Conservation (phyloP, 2,113 vertebrate species). For the Engystomops pustulosus region DNA sequence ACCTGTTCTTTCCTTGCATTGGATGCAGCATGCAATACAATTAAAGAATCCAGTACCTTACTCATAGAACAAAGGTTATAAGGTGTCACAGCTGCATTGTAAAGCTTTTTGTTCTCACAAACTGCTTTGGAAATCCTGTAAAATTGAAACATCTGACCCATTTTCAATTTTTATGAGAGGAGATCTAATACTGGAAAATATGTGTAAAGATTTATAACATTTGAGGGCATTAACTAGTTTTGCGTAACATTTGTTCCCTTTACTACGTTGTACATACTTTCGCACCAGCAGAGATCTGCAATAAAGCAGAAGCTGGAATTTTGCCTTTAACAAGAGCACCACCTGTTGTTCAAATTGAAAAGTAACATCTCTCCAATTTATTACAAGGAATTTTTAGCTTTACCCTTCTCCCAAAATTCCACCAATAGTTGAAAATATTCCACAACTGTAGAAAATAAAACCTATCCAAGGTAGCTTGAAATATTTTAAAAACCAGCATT, state of each 20-base stretch:
- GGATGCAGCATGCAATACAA: conserved; percentile 13
- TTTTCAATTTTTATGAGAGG: conserved; percentile 70
- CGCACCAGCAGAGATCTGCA: conserved; percentile 65
- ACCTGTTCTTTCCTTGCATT: neutral
- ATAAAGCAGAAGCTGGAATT: neutral
- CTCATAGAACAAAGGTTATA: conserved; percentile 60
- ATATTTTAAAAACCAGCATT: neutral
- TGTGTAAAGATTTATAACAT: conserved; percentile 60
- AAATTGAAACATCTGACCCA: conserved; percentile 69
- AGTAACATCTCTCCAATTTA: neutral
- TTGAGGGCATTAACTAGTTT: conserved; percentile 64
- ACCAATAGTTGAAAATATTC: neutral
- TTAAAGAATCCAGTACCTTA: conserved; percentile 24
- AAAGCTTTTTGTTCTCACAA: conserved; percentile 60
- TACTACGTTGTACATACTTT: neutral
- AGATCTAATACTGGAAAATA: conserved; percentile 64
- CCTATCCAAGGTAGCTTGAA: neutral
- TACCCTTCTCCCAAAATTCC: neutral
- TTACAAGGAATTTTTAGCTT: neutral
- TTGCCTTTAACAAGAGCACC: conserved; percentile 66
- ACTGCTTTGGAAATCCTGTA: conserved; percentile 66
- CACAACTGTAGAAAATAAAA: neutral
- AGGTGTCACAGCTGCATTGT: conserved; percentile 63
- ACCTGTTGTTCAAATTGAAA: conserved; percentile 63
- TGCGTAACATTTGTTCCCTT: conserved; percentile 61